Evolutionary conservation across 1,140 invertebrate species (phyloP), one percentile per base, ranked within the genome.

Genomic region (Drosophila gunungcola): DNA sequence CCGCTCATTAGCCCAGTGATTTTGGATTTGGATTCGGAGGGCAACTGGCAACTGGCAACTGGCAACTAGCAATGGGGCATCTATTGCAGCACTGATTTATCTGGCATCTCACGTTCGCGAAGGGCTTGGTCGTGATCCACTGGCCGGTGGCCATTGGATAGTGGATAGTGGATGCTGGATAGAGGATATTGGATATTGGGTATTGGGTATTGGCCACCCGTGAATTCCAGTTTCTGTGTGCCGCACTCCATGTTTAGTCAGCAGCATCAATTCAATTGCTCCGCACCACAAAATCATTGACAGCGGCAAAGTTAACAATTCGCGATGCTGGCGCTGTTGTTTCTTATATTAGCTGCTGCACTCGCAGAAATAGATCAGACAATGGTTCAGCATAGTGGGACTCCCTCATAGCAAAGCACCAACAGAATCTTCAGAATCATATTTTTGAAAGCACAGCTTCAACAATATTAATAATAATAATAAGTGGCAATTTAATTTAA

Each of bases 251-350:
- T 82, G 83, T 77, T 86, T 65, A 73, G 69, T 74, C 63, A 68
- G 57, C 78, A 69, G 63, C 82, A 57, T 70, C 82, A 76, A 77
- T 82, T 86, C 75, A 88, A 88, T 88, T 86, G 83, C 83, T 69
- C n/a, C 55, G 75, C 65, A 83, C 78, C 75, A 79, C 83, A 86
- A 80, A 88, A 77, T 78, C 84, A 88, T 89, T 89, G 84, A 88
- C 83, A 88, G 81, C 75, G 70, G 42, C 72, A 76, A 72, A 69
- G 58, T 57, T 76, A 68, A 69, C 77, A 85, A 80, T 77, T 52
- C 41, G 52, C 55, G 56, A 77, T 76, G 82, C 68, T n/a, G 55
- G 27, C 56, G 43, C 36, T 51, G 13, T 46, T 56, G 70, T 49
- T 65, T 41, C 12, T 53, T 11, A 34, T 63, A 65, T 41, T 52